These are phyloP conservation scores for Dioctria linearis DNA, from an alignment of 2,888 invertebrate genomes.

Conservation along the genomic window DNA sequence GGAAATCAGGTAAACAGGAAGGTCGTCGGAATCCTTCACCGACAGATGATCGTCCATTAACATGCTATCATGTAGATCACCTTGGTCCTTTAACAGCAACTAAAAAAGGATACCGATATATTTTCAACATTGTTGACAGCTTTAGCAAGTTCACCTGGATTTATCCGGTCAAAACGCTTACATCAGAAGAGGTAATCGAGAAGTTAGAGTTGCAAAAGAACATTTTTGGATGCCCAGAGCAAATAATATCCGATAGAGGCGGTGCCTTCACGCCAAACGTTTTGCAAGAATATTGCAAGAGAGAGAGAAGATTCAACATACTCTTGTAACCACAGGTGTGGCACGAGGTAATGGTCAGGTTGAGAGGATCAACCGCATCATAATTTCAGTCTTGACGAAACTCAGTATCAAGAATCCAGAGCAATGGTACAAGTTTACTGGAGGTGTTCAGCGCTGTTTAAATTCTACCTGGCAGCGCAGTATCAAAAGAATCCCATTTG, in stretches of 20 bases:
- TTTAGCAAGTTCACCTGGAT: background rate
- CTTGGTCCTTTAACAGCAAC: no score
- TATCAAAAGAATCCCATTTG: no score
- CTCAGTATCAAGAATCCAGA: conserved; percentile 62
- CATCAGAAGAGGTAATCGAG: background rate
- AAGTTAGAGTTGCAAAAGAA: conserved; percentile 62
- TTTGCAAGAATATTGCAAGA: no score
- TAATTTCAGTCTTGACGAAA: conserved; percentile 65
- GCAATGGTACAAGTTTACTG: conserved; percentile 62
- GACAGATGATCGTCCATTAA: background rate
- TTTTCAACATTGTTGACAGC: background rate
- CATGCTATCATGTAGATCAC: background rate
- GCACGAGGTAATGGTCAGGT: conserved; percentile 67
- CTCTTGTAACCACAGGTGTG: conserved; percentile 61
- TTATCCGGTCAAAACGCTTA: conserved; percentile 58
- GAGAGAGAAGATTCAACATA: conserved; percentile 58
- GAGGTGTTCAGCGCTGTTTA: conserved; percentile 60
- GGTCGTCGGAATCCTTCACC: background rate
- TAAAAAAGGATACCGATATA: no score
- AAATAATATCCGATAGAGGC: conserved; percentile 61
- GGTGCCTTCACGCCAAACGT: conserved; percentile 65
- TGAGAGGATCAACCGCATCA: conserved; percentile 63
- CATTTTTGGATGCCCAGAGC: conserved; percentile 62
- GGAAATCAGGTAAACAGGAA: background rate
- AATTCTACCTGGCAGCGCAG: conserved; percentile 60